Percentiles rank a stretch among this genome's conserved stretches.
phyloP scores from a whole-genome alignment of 2,888 invertebrate genomes.

The Rhamphomyia laevipes region DNA sequence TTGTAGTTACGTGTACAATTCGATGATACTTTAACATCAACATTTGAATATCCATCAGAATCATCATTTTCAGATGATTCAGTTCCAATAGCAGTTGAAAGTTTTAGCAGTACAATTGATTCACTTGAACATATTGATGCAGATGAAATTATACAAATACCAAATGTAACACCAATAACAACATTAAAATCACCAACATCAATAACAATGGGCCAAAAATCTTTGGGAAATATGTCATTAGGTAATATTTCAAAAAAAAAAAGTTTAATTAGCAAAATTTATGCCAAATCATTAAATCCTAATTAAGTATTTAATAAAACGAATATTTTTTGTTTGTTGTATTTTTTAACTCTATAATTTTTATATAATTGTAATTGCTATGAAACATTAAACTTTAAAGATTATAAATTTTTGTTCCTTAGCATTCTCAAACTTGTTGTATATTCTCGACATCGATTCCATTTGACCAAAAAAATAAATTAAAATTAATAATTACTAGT shows the following conservation, averaged over 20 bases:
- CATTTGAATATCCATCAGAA: conserved; percentile 91
- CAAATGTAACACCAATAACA: conserved; percentile 6
- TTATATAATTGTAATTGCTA: no score
- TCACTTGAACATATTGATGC: conserved; percentile 25
- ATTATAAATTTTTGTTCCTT: no score
- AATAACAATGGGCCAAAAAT: conserved; percentile 19
- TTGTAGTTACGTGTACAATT: conserved; percentile 79
- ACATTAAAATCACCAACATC: not conserved
- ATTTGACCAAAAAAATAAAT: no score
- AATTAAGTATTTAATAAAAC: no score
- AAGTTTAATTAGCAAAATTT: no score
- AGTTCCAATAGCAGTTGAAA: conserved; percentile 13
- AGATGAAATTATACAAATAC: conserved; percentile 33
- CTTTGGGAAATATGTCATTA: conserved; percentile 36
- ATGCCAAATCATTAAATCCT: no score
- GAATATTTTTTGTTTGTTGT: no score
- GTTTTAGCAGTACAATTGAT: not conserved
- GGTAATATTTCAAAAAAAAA: conserved; percentile 25
- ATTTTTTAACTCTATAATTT: no score
- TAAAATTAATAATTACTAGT: no score
- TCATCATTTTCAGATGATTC: conserved; percentile 61
- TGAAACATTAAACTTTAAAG: no score
- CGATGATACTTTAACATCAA: conserved; percentile 74
- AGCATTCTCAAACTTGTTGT: no score
- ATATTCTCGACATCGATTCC: no score